phyloP scores from a whole-genome alignment of 2,888 invertebrate genomes.

The Dynastes hyllus region DNA sequence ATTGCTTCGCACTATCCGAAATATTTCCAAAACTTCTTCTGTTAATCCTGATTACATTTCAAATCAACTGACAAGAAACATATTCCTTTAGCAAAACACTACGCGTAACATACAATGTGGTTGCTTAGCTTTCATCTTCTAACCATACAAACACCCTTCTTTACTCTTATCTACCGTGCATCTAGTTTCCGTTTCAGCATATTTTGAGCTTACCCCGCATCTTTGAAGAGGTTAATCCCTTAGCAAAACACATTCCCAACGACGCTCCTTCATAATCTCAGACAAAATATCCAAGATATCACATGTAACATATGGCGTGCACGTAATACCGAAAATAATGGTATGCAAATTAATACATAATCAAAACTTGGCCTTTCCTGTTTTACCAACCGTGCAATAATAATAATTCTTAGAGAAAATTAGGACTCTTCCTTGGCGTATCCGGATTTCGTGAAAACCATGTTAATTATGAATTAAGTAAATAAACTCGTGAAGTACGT shows the following conservation, averaged over 20 bases:
- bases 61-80: too few species aligned
- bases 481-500: conserved; percentile 11
- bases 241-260: conserved; percentile 1
- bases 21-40: too few species aligned
- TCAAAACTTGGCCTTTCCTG: not conserved
- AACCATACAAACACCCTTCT: too few species aligned
- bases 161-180: too few species aligned
- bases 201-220: not conserved
- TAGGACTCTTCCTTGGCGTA: not conserved
- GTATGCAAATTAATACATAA: conserved; percentile 22
- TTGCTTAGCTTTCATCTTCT: too few species aligned
- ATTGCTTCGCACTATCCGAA: too few species aligned
- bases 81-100: too few species aligned
- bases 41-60: too few species aligned
- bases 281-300: not conserved
- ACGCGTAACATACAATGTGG: too few species aligned
- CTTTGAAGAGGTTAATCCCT: conserved; percentile 10
- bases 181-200: not conserved
- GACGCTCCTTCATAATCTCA: not conserved
- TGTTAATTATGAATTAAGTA: conserved; percentile 29
- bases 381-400: not conserved
- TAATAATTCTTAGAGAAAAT: not conserved
- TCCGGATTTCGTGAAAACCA: conserved; percentile 19
- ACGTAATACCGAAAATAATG: not conserved
- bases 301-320: not conserved